A percentile compares a stretch with the other conserved stretches of the same genome.
Evolutionary conservation across 2,113 vertebrate genomes (phyloP).

Genomic region (Alligator sinensis): DNA sequence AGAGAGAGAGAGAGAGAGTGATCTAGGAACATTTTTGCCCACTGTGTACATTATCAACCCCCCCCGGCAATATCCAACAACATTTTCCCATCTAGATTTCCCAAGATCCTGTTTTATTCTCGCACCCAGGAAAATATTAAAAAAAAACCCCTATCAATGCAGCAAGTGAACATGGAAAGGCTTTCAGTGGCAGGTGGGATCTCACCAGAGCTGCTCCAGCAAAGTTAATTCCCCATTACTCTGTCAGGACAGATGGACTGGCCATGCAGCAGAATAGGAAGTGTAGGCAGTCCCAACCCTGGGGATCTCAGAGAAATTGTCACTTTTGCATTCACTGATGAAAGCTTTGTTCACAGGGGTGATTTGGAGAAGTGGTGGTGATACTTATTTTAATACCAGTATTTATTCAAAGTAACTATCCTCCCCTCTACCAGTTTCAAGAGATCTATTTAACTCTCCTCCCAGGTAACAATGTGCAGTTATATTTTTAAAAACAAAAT

Average conservation of each 20-base stretch:
- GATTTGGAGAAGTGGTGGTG: accelerated
- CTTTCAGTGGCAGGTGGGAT: neutral
- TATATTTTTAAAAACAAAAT: neutral
- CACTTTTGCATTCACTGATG: neutral
- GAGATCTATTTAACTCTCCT: neutral
- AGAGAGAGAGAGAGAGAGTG: neutral
- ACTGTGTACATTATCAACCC: too few relatives aligned
- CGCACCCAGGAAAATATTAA: neutral
- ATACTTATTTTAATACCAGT: neutral
- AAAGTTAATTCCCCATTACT: neutral
- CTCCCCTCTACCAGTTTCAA: neutral
- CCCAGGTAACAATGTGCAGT: neutral
- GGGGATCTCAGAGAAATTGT: neutral
- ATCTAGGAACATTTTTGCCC: too few relatives aligned
- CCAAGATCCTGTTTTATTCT: neutral
- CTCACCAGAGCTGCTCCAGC: neutral
- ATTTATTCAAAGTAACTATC: neutral
- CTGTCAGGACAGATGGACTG: neutral
- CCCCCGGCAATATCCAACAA: too few relatives aligned
- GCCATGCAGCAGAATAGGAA: neutral
- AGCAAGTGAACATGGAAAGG: neutral
- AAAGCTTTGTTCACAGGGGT: neutral
- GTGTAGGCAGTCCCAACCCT: neutral
- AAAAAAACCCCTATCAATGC: neutral
- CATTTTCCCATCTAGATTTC: neutral